phyloP scores from a whole-genome alignment of 92 coral and sea anemone genomes.

The Micromussa lordhowensis region DNA sequence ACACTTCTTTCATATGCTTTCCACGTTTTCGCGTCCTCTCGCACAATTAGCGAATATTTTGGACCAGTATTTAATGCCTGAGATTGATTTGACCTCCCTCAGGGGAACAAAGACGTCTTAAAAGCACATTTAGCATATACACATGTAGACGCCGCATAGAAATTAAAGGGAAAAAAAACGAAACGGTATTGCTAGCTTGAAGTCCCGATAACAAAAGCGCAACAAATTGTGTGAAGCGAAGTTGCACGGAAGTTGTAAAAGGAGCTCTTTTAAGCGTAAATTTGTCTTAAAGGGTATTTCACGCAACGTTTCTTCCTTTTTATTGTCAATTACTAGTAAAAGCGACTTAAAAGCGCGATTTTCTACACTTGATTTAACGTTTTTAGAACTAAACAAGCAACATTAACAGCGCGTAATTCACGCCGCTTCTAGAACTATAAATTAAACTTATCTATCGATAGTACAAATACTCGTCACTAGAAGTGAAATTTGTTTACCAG shows the following conservation, averaged over 20 bases:
- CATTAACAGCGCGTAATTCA: neutral
- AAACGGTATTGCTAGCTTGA: neutral
- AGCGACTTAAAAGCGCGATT: slow-evolving; percentile 22
- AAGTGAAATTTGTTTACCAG: slow-evolving; percentile 14
- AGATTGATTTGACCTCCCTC: neutral
- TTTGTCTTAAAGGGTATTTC: slow-evolving; percentile 27
- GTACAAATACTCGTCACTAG: neutral
- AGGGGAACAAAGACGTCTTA: slow-evolving; percentile 9
- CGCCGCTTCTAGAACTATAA: neutral
- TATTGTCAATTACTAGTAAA: slow-evolving; percentile 2
- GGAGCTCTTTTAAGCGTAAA: slow-evolving; percentile 13
- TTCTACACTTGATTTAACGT: slow-evolving; percentile 34
- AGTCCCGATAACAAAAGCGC: slow-evolving; percentile 17
- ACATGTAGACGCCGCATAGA: slow-evolving; percentile 8
- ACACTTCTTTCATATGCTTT: neutral
- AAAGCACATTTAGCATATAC: neutral
- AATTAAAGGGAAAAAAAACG: neutral
- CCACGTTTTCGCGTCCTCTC: neutral
- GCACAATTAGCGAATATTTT: neutral
- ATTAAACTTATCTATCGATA: neutral
- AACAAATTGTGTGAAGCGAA: slow-evolving; percentile 10
- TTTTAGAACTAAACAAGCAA: slow-evolving; percentile 3
- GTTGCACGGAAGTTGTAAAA: slow-evolving; percentile 22
- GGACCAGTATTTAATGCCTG: slow-evolving; percentile 3
- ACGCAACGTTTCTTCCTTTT: slow-evolving; percentile 20